Evolutionary conservation across 2,888 invertebrate genomes (phyloP).

Genomic region (Calliopum simillimum): DNA sequence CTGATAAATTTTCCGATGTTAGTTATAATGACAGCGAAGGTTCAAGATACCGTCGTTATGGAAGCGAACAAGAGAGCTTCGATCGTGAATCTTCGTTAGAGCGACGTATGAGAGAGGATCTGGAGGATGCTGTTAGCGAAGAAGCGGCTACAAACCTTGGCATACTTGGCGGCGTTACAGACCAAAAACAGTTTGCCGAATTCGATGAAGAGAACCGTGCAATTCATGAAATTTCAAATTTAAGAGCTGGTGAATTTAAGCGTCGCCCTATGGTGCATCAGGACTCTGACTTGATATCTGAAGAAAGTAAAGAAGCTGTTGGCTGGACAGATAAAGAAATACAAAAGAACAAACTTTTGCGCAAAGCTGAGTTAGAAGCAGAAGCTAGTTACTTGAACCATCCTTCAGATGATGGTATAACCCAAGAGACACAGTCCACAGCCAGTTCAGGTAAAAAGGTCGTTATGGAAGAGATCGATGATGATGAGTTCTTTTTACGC

Average conservation of each 20-base stretch:
- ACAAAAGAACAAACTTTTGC: conserved; percentile 62
- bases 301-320: conserved; percentile 64
- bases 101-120: conserved; percentile 65
- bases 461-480: conserved; percentile 86
- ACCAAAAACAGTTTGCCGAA: conserved; percentile 72
- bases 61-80: conserved; percentile 66
- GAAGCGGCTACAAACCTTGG: conserved; percentile 59
- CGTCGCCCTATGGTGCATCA: conserved; percentile 66
- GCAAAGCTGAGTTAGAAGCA: conserved; percentile 61
- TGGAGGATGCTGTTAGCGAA: conserved; percentile 67
- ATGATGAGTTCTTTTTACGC: conserved; percentile 87
- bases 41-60: conserved; percentile 64
- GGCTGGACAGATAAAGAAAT: conserved; percentile 67
- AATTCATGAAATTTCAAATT: conserved; percentile 68
- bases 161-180: conserved; percentile 64
- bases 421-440: conserved; percentile 72
- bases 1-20: conserved; percentile 67
- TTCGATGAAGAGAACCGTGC: conserved; percentile 71
- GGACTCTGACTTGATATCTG: conserved; percentile 66
- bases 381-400: conserved; percentile 62
- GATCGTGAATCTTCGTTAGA: conserved; percentile 67
- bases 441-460: conserved; percentile 74
- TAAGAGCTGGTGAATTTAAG: conserved; percentile 64
- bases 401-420: conserved; percentile 50
- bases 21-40: conserved; percentile 69